These are phyloP conservation scores for Bombycilla garrulus DNA, from an alignment of 2,113 vertebrate genomes.

Conservation along the genomic window DNA sequence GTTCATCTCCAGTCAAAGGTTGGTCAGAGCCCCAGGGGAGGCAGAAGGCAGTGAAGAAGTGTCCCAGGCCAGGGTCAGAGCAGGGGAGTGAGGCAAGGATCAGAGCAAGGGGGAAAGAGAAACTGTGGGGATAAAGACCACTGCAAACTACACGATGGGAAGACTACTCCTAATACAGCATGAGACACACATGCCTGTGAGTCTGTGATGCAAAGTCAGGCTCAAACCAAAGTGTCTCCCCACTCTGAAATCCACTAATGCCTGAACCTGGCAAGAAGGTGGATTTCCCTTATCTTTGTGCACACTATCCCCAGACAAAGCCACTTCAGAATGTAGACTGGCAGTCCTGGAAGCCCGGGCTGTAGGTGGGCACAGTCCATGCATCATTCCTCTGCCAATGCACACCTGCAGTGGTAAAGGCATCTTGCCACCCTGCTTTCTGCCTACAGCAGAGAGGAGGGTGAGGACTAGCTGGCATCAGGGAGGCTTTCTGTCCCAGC, in stretches of 20 bases:
- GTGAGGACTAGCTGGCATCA: not conserved
- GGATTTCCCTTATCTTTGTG: not conserved
- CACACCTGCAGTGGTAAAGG: not conserved
- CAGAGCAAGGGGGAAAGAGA: not conserved
- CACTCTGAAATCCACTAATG: not conserved
- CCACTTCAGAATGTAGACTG: not conserved
- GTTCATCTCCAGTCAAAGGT: not conserved
- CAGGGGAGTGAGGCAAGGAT: not conserved
- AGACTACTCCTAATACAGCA: not conserved
- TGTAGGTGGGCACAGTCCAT: not conserved
- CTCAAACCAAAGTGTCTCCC: not conserved
- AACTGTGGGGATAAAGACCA: rapidly evolving
- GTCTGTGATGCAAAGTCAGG: not conserved
- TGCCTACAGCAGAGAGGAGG: rapidly evolving
- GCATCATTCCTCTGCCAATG: rapidly evolving
- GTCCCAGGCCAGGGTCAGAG: not conserved
- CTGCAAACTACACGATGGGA: rapidly evolving
- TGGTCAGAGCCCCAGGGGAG: rapidly evolving
- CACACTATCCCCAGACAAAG: not conserved
- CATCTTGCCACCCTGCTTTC: not conserved
- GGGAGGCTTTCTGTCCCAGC: not conserved
- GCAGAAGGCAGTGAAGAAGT: not conserved
- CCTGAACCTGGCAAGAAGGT: not conserved
- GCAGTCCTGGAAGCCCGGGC: not conserved
- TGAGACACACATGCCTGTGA: rapidly evolving